phyloP scores from a whole-genome alignment of 2,888 invertebrate genomes.

The Xylophagus ater region DNA sequence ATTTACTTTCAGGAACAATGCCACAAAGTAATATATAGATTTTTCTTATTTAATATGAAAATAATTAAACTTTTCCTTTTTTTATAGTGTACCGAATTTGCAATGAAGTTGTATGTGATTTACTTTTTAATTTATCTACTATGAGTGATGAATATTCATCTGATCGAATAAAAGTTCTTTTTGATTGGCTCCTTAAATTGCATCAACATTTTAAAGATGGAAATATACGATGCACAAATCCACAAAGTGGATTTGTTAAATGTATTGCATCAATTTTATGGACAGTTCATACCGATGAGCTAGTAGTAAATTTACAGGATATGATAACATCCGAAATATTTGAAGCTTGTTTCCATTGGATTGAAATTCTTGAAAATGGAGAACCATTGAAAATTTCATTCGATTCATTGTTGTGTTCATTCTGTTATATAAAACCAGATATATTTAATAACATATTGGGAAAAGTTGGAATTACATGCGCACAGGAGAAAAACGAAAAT shows the following conservation, averaged over 20 bases:
- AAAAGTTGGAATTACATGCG: slow-evolving; percentile 50
- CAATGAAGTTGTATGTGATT: slow-evolving; percentile 58
- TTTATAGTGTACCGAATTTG: slow-evolving; percentile 36
- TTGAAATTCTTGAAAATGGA: slow-evolving; percentile 54
- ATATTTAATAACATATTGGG: slow-evolving; percentile 62
- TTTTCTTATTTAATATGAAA: neutral
- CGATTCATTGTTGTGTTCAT: slow-evolving; percentile 75
- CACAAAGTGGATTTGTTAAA: slow-evolving; percentile 48
- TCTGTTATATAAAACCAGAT: slow-evolving; percentile 73
- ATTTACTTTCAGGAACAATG: slow-evolving; percentile 47
- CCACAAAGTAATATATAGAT: slow-evolving; percentile 34
- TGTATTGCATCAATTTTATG: slow-evolving; percentile 74
- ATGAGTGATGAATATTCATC: slow-evolving; percentile 41
- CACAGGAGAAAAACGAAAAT: slow-evolving; percentile 1
- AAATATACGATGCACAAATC: slow-evolving; percentile 32
- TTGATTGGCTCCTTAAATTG: slow-evolving; percentile 55
- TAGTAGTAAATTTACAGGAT: slow-evolving; percentile 51
- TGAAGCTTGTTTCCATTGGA: slow-evolving; percentile 67
- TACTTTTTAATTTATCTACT: slow-evolving; percentile 68
- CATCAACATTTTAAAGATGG: slow-evolving; percentile 30
- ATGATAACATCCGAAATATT: slow-evolving; percentile 66
- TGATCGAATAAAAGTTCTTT: slow-evolving; percentile 53
- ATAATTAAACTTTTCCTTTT: slow-evolving; percentile 2
- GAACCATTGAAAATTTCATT: slow-evolving; percentile 70
- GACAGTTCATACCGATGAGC: slow-evolving; percentile 53